Evolutionary conservation across 2,113 vertebrate species (phyloP).

Genomic region (Thamnaconus septentrionalis): DNA sequence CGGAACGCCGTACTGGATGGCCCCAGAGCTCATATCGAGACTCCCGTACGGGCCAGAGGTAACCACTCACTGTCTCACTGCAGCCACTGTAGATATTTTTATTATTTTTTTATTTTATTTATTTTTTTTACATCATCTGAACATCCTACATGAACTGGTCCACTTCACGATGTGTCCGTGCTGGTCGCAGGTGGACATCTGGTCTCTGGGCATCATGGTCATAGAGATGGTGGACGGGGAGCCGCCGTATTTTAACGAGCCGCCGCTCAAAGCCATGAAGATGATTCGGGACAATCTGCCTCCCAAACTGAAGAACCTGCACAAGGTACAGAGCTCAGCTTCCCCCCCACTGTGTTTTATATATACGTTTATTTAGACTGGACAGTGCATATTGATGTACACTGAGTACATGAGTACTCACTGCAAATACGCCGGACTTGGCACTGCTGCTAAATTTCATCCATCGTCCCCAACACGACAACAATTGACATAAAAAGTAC

Average conservation of each 20-base stretch:
- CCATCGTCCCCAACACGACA: too few species aligned
- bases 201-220: conserved; percentile 96
- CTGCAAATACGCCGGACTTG: too few species aligned
- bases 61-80: not conserved
- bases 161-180: not conserved
- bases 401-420: too few species aligned
- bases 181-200: conserved; percentile 85
- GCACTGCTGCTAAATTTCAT: too few species aligned
- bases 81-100: not conserved
- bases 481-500: too few species aligned
- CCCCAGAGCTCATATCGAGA: conserved; percentile 90
- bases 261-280: conserved; percentile 95
- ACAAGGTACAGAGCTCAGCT: conserved; percentile 78
- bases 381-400: too few species aligned
- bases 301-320: conserved; percentile 90
- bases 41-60: conserved; percentile 89
- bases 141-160: not conserved
- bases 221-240: conserved; percentile 98
- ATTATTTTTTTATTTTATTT: not conserved
- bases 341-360: not conserved
- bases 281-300: conserved; percentile 97
- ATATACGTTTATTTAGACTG: too few species aligned
- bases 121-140: not conserved
- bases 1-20: conserved; percentile 94
- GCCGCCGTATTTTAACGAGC: conserved; percentile 95